Percentiles rank a stretch among this genome's conserved stretches.
phyloP scores from a whole-genome alignment of 2,797 vertebrate genomes.

The Rhadinocentrus ornatus region DNA sequence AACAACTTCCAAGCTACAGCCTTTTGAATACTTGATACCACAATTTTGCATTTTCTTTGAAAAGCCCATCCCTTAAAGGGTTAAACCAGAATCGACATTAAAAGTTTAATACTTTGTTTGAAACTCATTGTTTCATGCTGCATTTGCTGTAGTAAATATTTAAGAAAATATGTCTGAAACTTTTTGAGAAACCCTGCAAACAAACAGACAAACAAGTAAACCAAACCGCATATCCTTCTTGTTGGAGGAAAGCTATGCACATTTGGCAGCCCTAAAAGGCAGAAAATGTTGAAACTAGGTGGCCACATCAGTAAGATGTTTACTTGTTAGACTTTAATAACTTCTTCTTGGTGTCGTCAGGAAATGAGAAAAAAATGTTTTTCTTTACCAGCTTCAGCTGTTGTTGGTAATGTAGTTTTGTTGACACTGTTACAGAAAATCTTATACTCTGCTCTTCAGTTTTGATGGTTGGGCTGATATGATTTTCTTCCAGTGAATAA shows the following conservation, averaged over 20 bases:
- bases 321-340: constrained; percentile 41
- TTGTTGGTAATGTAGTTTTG: constrained; percentile 31
- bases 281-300: constrained; percentile 17
- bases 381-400: constrained; percentile 11
- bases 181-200: background rate
- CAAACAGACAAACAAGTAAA: background rate
- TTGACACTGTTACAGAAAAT: constrained; percentile 40
- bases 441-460: constrained; percentile 56
- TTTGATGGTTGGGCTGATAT: constrained; percentile 62
- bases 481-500: constrained; percentile 49
- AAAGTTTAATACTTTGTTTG: too few species aligned
- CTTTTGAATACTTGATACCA: too few species aligned
- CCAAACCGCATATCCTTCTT: background rate
- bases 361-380: constrained; percentile 54
- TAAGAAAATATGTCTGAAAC: background rate
- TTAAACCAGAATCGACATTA: too few species aligned
- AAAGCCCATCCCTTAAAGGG: too few species aligned
- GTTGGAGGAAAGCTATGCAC: background rate
- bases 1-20: too few species aligned
- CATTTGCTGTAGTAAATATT: background rate
- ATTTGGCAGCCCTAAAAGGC: constrained; percentile 24
- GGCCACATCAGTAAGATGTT: constrained; percentile 31
- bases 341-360: constrained; percentile 33
- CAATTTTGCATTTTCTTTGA: too few species aligned
- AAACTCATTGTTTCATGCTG: background rate